These are phyloP conservation scores for Nesogale talazaci DNA, from an alignment of 2,113 vertebrate species.

Conservation along the genomic window DNA sequence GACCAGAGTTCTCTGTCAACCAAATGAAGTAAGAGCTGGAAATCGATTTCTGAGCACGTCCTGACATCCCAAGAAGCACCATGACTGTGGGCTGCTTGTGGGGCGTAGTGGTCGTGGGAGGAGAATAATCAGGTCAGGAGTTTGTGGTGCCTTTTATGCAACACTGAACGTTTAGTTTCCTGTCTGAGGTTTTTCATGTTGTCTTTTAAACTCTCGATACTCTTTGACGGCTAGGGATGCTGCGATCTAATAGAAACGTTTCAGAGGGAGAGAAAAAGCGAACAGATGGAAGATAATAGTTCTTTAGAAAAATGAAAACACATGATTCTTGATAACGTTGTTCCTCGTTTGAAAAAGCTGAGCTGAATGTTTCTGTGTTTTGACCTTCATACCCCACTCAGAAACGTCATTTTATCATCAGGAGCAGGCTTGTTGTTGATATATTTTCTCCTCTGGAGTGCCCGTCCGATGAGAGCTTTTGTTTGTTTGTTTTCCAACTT, in stretches of 20 bases:
- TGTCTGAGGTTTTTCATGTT: slow-evolving; percentile 78
- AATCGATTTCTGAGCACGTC: background rate
- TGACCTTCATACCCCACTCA: slow-evolving; percentile 24
- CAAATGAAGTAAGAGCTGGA: background rate
- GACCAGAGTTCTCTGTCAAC: slow-evolving; percentile 30
- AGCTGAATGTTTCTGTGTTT: slow-evolving; percentile 26
- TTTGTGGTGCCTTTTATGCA: slow-evolving; percentile 80
- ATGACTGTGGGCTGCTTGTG: background rate
- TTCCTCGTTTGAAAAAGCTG: slow-evolving; percentile 48
- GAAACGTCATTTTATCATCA: slow-evolving; percentile 34
- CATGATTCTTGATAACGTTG: slow-evolving; percentile 41
- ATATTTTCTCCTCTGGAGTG: background rate
- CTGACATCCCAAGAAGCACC: background rate
- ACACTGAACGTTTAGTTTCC: slow-evolving; percentile 60
- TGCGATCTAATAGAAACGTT: slow-evolving; percentile 47
- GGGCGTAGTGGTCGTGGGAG: background rate
- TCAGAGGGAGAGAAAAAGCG: slow-evolving; percentile 28
- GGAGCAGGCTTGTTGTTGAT: background rate
- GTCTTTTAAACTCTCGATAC: slow-evolving; percentile 49
- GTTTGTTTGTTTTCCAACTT: background rate
- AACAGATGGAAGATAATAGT: slow-evolving; percentile 69
- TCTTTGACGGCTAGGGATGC: slow-evolving; percentile 28
- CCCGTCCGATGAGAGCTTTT: background rate
- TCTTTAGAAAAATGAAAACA: slow-evolving; percentile 68
- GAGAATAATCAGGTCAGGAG: slow-evolving; percentile 83